Evolutionary conservation across 2,888 invertebrate genomes (phyloP).

Genomic region (Conistra vaccinii): DNA sequence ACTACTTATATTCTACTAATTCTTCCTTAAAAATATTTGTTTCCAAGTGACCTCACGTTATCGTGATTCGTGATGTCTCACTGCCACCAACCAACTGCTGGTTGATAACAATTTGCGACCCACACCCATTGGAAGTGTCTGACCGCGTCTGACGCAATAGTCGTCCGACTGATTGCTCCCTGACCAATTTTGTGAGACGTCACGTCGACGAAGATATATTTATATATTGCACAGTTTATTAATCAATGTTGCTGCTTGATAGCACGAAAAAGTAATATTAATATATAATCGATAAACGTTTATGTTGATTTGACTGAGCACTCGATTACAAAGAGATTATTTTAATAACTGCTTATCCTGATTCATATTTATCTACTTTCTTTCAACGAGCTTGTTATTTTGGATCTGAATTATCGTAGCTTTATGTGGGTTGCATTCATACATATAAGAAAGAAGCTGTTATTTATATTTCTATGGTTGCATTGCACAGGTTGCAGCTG

Average conservation of each 20-base stretch:
- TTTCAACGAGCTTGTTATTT: not conserved
- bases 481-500: too few relatives aligned
- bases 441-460: too few relatives aligned
- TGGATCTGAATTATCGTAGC: not conserved
- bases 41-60: constrained; percentile 41
- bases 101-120: constrained; percentile 32
- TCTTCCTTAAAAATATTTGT: constrained; percentile 32
- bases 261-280: constrained; percentile 11
- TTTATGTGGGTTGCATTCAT: too few relatives aligned
- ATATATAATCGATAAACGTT: constrained; percentile 2
- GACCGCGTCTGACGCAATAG: constrained; percentile 27
- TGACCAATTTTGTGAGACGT: constrained; percentile 22
- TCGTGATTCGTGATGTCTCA: not conserved
- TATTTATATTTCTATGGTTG: too few relatives aligned
- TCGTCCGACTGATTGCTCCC: not conserved
- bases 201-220: not conserved
- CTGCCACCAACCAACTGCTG: not conserved
- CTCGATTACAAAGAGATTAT: not conserved
- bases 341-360: constrained; percentile 1
- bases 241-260: not conserved
- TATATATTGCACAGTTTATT: not conserved
- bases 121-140: not conserved
- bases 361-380: not conserved
- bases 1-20: too few relatives aligned
- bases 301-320: not conserved